Conservation (phyloP, 1,140 invertebrate species). For the Penaeus chinensis region DNA sequence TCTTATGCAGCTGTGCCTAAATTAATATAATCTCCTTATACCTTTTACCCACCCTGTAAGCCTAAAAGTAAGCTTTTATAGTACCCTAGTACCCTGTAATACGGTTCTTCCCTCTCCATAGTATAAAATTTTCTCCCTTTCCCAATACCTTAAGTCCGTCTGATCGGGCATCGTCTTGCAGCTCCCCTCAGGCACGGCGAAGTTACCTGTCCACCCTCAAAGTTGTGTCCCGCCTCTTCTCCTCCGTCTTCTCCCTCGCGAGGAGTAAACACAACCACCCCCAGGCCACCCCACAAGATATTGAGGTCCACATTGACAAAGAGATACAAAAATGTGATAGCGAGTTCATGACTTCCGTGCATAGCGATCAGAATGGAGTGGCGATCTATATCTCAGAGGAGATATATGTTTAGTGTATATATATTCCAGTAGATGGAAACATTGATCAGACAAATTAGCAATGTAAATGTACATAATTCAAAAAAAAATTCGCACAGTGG, state of each 20-base stretch:
- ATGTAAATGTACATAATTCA: too few species aligned
- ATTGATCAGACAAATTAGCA: too few species aligned
- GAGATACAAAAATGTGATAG: constrained; percentile 57
- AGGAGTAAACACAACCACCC: constrained; percentile 43
- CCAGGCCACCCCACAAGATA: constrained; percentile 33
- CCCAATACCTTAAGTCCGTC: background rate
- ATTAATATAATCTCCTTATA: too few species aligned
- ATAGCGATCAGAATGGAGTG: constrained; percentile 40
- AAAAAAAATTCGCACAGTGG: too few species aligned
- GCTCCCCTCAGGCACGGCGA: constrained; percentile 54
- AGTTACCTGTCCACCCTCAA: constrained; percentile 64
- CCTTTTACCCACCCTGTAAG: too few species aligned
- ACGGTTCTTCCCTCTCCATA: background rate
- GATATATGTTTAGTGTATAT: constrained; percentile 48
- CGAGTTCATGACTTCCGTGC: constrained; percentile 24
- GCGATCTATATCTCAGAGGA: constrained; percentile 57
- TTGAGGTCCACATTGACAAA: constrained; percentile 59
- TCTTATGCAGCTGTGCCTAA: too few species aligned
- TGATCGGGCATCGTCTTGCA: constrained; percentile 45
- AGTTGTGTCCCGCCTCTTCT: constrained; percentile 63
- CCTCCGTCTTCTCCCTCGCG: constrained; percentile 61
- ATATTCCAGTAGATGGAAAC: background rate
- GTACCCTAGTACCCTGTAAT: background rate
- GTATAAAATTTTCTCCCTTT: background rate
- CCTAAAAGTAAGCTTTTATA: too few species aligned